Evolutionary conservation across 2,888 invertebrate genomes (phyloP), one percentile per base, ranked within the genome.

Genomic region (Embidobia sp.): DNA sequence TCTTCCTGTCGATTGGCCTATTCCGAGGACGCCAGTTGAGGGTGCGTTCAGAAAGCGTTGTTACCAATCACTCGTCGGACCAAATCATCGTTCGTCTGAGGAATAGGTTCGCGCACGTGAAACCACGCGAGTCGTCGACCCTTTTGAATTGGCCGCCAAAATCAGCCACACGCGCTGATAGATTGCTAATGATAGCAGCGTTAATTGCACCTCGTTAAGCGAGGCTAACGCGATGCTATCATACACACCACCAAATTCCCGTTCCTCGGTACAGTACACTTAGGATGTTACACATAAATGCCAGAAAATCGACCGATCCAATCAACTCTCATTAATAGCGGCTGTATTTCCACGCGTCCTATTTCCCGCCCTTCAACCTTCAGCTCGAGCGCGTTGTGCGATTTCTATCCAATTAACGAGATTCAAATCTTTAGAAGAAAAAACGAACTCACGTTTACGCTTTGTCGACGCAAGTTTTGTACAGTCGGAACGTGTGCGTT

Each of bases 161-260:
- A 40, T 31, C 26, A 33, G 16, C 11, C 29, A 35, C 53, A 27
- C 11, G 42, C 55, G 46, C 40, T 29, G 48, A 72, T 48, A 40
- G 40, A 63, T 66, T 64, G 35, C 59, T 73, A 66, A 73, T 73
- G 73, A 73, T 44, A 73, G 66, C 59, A 27, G 53, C 67, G 61
- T 74, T 74, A 74, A 74, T 67, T 61, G 59, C 59, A 61, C 64
- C 57, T 64, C 73, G 64, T 73, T 73, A 73, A 48, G 57, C 49
- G 64, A 48, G 37, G 48, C 48, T 40, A 63, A 55, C 29, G 55
- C 55, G 72, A 48, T 11, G 57, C 40, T 55, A 64, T 64, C 64
- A 51, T 64, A 16, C 29, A 44, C 48, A 37, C 29, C 40, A 42
- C 1, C 42, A 10, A 19, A 46, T 49, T 37, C 18, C 33, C 57